Conservation (phyloP, 2,797 vertebrate species). For the Alca torda region DNA sequence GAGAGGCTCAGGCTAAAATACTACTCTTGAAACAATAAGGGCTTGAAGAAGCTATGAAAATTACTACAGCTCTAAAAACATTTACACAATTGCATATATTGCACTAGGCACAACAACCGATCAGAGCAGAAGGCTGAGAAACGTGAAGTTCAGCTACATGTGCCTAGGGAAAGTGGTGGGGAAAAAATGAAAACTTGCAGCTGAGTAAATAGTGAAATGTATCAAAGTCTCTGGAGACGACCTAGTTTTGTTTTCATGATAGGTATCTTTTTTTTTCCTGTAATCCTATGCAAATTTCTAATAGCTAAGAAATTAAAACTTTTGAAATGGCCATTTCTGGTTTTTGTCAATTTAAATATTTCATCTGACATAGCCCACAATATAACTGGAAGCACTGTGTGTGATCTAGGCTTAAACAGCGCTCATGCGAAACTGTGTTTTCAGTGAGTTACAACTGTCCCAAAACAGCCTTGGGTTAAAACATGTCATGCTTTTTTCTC, state of each 20-base stretch:
- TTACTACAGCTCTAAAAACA: background rate
- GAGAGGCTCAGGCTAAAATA: background rate
- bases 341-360: conserved; percentile 28
- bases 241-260: conserved; percentile 39
- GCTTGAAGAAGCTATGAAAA: conserved; percentile 12
- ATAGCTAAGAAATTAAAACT: conserved; percentile 45
- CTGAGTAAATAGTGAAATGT: conserved; percentile 19
- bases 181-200: conserved; percentile 49
- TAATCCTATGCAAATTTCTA: conserved; percentile 52
- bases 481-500: background rate
- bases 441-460: conserved; percentile 9
- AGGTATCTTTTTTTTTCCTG: conserved; percentile 12
- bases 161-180: conserved; percentile 28
- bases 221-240: conserved; percentile 37
- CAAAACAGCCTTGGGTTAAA: conserved; percentile 49
- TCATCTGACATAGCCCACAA: conserved; percentile 17
- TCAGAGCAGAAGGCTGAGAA: conserved; percentile 28
- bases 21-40: background rate
- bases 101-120: background rate
- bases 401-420: conserved; percentile 1
- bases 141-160: background rate
- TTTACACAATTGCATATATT: background rate
- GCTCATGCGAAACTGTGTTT: background rate
- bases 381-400: background rate
- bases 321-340: conserved; percentile 27